A percentile compares a stretch with the other conserved stretches of the same genome.
Evolutionary conservation across 1,140 invertebrate species (phyloP).

Genomic region (Lycorma delicatula): DNA sequence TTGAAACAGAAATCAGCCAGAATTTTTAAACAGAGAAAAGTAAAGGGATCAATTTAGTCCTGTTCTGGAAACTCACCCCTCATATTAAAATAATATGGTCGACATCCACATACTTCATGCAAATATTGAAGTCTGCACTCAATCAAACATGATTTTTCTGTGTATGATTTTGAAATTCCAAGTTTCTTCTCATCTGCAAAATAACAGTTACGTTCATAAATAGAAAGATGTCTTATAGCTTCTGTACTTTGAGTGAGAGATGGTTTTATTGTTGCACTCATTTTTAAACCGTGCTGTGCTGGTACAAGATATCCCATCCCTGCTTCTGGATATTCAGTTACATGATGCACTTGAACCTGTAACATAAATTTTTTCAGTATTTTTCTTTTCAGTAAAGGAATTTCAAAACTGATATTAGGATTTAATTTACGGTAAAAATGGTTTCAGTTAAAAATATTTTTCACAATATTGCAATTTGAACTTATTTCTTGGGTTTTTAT

Average conservation of each 20-base stretch:
- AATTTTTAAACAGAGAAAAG: no score
- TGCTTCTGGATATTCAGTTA: conserved; percentile 28
- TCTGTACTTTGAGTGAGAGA: conserved; percentile 28
- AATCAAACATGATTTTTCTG: conserved; percentile 29
- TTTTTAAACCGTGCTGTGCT: conserved; percentile 18
- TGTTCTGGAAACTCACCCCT: conserved; percentile 12
- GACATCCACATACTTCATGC: conserved; percentile 27
- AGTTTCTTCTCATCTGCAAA: conserved; percentile 27
- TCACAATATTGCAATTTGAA: no score
- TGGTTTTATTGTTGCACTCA: conserved; percentile 25
- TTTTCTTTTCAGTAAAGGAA: no score
- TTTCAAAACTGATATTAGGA: no score
- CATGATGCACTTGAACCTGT: conserved; percentile 30
- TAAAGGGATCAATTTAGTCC: no score
- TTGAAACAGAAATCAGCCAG: no score
- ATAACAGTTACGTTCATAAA: conserved; percentile 25
- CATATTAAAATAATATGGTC: conserved; percentile 30
- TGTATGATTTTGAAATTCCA: conserved; percentile 24
- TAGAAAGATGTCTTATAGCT: conserved; percentile 20
- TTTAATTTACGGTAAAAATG: no score
- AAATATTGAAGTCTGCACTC: conserved; percentile 31
- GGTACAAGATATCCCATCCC: conserved; percentile 27
- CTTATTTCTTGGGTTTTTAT: no score
- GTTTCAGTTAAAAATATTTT: no score
- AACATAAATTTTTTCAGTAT: neutral